Conservation (phyloP, 2,797 vertebrate species). For the Cygnus olor region DNA sequence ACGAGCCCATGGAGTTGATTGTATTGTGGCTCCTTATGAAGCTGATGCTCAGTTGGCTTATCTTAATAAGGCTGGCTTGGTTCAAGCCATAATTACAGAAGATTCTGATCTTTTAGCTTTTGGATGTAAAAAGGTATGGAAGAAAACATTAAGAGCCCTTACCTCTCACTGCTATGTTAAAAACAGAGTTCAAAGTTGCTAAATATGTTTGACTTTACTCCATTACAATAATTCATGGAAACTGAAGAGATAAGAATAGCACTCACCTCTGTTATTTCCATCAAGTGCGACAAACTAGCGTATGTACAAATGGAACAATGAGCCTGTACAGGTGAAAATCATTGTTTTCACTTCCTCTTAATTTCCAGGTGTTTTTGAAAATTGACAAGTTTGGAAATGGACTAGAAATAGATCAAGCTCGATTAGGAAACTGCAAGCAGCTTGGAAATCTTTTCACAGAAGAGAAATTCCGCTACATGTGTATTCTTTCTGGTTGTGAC, state of each 20-base stretch:
- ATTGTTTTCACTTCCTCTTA: background rate
- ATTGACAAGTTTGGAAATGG: constrained; percentile 96
- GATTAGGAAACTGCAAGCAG: constrained; percentile 91
- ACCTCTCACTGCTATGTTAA: background rate
- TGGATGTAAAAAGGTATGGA: constrained; percentile 93
- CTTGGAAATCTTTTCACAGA: constrained; percentile 94
- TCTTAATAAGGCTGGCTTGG: constrained; percentile 88
- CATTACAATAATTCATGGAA: background rate
- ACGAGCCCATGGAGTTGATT: constrained; percentile 88
- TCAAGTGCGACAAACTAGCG: background rate
- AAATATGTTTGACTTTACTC: background rate
- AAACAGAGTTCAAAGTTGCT: background rate
- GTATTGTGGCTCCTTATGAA: constrained; percentile 95
- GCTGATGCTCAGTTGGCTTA: constrained; percentile 96
- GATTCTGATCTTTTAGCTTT: constrained; percentile 97
- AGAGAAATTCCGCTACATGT: constrained; percentile 98
- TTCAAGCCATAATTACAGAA: constrained; percentile 93
- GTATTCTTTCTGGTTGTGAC: constrained; percentile 97
- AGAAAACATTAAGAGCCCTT: background rate
- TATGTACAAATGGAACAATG: background rate
- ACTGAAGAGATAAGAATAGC: background rate
- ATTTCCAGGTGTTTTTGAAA: constrained; percentile 92
- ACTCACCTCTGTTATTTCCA: background rate
- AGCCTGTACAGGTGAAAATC: background rate
- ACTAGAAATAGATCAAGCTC: constrained; percentile 89